These are phyloP conservation scores for Poeciliopsis turrubarensis DNA, from an alignment of 2,113 vertebrate genomes.

Conservation along the genomic window DNA sequence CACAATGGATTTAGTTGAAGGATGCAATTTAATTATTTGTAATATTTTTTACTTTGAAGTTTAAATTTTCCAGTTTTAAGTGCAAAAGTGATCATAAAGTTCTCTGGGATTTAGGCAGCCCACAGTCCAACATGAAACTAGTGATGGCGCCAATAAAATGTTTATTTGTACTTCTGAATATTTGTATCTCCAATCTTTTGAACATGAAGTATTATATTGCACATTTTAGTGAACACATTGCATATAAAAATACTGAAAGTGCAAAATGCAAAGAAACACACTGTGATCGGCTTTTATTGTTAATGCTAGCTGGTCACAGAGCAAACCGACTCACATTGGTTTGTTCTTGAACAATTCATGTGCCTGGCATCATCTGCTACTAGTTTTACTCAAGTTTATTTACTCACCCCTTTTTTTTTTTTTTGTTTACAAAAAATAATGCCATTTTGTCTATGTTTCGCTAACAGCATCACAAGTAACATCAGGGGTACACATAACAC, in stretches of 20 bases:
- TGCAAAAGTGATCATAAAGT: not conserved
- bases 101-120: not conserved
- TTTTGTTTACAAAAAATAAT: not conserved
- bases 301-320: not conserved
- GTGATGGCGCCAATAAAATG: not conserved
- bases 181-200: not conserved
- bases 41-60: not conserved
- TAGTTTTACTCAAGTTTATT: not conserved
- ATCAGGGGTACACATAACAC: not conserved
- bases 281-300: too few species aligned
- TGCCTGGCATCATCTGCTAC: not conserved
- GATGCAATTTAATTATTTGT: not conserved
- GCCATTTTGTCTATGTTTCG: not conserved
- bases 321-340: not conserved
- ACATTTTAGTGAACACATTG: not conserved
- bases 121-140: not conserved
- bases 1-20: not conserved
- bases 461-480: not conserved
- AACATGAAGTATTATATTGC: not conserved
- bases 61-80: not conserved
- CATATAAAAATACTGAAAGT: not conserved
- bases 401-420: not conserved
- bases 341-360: not conserved
- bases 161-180: not conserved
- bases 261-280: not conserved